These are phyloP conservation scores for Dicrurus megarhynchus DNA, from an alignment of 2,113 vertebrate species.

Conservation along the genomic window DNA sequence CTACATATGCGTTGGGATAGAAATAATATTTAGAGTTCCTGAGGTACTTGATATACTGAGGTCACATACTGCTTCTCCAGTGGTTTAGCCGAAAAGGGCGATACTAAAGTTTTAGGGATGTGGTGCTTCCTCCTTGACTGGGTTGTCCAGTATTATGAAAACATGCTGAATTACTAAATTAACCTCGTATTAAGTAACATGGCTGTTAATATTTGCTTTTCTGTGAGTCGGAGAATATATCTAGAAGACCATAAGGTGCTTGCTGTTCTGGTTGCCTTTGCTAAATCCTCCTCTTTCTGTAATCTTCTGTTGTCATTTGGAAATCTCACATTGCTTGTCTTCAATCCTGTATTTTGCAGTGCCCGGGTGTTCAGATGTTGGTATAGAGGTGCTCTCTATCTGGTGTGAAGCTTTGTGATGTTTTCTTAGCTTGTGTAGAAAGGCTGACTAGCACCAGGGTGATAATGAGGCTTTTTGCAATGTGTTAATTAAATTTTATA, in stretches of 20 bases:
- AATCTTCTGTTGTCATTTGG: not conserved
- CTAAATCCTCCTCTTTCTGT: not conserved
- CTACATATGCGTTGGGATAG: not conserved
- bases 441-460: slow-evolving; percentile 23
- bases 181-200: not conserved
- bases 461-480: slow-evolving; percentile 59
- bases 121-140: not conserved
- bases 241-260: not conserved
- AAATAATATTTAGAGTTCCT: not conserved
- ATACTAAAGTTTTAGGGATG: not conserved
- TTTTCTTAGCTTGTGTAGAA: not conserved
- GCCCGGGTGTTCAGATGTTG: not conserved
- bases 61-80: not conserved
- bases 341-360: not conserved
- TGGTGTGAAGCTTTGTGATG: not conserved
- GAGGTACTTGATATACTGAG: not conserved
- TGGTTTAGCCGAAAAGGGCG: not conserved
- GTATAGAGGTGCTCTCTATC: not conserved
- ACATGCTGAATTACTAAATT: not conserved
- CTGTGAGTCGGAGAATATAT: not conserved
- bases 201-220: not conserved
- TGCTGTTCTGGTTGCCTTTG: not conserved
- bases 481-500: slow-evolving; percentile 56
- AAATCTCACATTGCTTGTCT: not conserved
- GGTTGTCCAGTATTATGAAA: not conserved